These are phyloP conservation scores for Empidonax traillii DNA, from an alignment of 2,113 vertebrate genomes.

Conservation along the genomic window DNA sequence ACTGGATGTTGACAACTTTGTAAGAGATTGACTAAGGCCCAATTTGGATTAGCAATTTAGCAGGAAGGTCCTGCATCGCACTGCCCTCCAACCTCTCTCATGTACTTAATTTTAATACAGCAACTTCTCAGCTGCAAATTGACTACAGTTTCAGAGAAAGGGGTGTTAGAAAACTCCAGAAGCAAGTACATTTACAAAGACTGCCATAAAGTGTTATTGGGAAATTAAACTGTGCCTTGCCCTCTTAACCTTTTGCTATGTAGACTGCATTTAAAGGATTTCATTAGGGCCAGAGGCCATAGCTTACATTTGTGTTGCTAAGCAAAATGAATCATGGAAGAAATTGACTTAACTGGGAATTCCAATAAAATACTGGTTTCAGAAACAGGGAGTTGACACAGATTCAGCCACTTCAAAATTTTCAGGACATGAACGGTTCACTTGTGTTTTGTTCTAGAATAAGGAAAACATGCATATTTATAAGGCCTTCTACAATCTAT, in stretches of 20 bases:
- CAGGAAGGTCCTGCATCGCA: neutral
- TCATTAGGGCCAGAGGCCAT: slow-evolving; percentile 1
- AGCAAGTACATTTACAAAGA: slow-evolving; percentile 25
- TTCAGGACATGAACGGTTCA: neutral
- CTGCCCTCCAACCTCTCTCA: slow-evolving; percentile 1
- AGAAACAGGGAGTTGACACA: neutral
- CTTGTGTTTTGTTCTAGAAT: neutral
- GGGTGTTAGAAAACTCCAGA: slow-evolving; percentile 2
- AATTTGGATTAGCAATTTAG: neutral
- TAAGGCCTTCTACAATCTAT: neutral
- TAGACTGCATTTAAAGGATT: slow-evolving; percentile 39
- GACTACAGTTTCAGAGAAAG: neutral
- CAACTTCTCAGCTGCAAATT: neutral
- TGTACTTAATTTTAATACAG: neutral
- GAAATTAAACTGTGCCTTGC: slow-evolving; percentile 39
- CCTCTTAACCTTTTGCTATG: slow-evolving; percentile 15
- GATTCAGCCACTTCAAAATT: neutral
- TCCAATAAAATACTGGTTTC: neutral
- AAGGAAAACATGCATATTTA: neutral
- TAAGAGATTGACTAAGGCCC: neutral
- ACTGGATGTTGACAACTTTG: neutral
- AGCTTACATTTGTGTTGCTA: slow-evolving; percentile 4
- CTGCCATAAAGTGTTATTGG: neutral
- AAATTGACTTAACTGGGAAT: neutral
- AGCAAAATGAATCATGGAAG: slow-evolving; percentile 28